A percentile compares a stretch with the other conserved stretches of the same genome.
These are phyloP conservation scores for Aspidiotus destructor DNA, from an alignment of 2,888 invertebrate genomes.

Conservation along the genomic window DNA sequence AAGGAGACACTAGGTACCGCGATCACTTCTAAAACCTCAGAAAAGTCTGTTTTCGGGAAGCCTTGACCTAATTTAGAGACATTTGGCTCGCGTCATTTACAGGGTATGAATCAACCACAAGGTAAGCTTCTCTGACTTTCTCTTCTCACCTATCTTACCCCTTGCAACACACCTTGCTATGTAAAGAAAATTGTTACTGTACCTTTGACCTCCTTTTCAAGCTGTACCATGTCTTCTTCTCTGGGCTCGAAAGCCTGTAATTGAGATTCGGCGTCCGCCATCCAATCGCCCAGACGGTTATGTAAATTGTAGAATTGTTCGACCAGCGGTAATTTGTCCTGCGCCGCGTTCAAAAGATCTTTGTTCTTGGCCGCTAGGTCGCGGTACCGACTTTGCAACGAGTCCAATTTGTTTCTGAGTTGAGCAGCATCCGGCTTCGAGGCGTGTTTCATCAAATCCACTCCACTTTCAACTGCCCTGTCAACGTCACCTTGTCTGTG, in stretches of 20 bases:
- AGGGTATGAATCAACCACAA: too few relatives aligned
- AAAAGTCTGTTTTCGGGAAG: too few relatives aligned
- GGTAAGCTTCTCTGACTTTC: too few relatives aligned
- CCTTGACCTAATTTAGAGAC: too few relatives aligned
- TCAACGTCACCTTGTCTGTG: conserved; percentile 77
- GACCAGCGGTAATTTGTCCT: conserved; percentile 79
- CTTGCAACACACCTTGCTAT: too few relatives aligned
- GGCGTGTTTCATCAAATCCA: conserved; percentile 90
- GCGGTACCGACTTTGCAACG: conserved; percentile 75
- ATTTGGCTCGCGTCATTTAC: too few relatives aligned
- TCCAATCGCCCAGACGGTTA: conserved; percentile 81
- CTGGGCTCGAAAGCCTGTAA: conserved; percentile 78
- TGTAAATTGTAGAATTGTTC: conserved; percentile 89
- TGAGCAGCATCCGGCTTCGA: conserved; percentile 88
- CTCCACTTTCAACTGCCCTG: conserved; percentile 79
- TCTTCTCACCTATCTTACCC: too few relatives aligned
- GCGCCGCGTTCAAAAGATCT: conserved; percentile 66
- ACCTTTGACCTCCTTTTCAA: conserved; percentile 70
- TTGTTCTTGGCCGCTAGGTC: conserved; percentile 74
- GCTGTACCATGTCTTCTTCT: conserved; percentile 71
- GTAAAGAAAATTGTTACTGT: neutral
- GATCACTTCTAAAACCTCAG: too few relatives aligned
- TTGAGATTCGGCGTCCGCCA: conserved; percentile 80
- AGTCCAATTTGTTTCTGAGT: conserved; percentile 85
- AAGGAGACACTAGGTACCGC: too few relatives aligned